Evolutionary conservation across 2,888 invertebrate genomes (phyloP), one percentile per base, ranked within the genome.

Genomic region (Brenthis daphne): DNA sequence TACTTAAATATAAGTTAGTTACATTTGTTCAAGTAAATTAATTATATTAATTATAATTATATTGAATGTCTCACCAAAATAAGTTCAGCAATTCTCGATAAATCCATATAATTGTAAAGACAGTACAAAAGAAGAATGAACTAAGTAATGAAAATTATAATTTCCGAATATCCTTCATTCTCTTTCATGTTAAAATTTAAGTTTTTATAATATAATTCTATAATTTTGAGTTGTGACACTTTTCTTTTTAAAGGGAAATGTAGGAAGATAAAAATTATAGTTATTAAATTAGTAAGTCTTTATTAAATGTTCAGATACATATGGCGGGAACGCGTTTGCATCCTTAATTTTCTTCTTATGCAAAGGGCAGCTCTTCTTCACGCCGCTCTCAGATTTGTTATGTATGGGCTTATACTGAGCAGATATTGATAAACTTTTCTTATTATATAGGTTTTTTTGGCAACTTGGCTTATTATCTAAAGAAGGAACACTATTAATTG

Each of bases 261-360:
- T 8, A 29, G 29, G 8, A 37, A 53, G 3, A 67, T 55, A 58
- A 57, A 64, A 53, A 70, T 24, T 24, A 51, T 13, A 64, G 11
- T 33, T 70, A 66, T 68, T 50, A 68, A 61, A 61, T 69, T 86
- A 92, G 78, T 88, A 92, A 85, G 90, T 92, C 87, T 91, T 91
- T 84, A 91, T 88, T 73, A 90, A 85, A 83, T 91, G 90, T 76
- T 89, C 89, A 61, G 91, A 83, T 66, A 88, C 88, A 69, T 86
- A 88, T 2, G 89, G 85, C 16, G 84, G 77, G 61, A 85, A 85
- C 0, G 76, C 55, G 50, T 87, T 83, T 0, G 85, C 82, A 14
- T 88, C 82, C 76, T 89, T 89, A 0, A 89, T 87, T 77, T 86
- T 85, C 76, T 90, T 90, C 73, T 90, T 89, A 53, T 88, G 85